A percentile compares a stretch with the other conserved stretches of the same genome.
phyloP scores from a whole-genome alignment of 2,888 invertebrate species.

The Macropis europaea region DNA sequence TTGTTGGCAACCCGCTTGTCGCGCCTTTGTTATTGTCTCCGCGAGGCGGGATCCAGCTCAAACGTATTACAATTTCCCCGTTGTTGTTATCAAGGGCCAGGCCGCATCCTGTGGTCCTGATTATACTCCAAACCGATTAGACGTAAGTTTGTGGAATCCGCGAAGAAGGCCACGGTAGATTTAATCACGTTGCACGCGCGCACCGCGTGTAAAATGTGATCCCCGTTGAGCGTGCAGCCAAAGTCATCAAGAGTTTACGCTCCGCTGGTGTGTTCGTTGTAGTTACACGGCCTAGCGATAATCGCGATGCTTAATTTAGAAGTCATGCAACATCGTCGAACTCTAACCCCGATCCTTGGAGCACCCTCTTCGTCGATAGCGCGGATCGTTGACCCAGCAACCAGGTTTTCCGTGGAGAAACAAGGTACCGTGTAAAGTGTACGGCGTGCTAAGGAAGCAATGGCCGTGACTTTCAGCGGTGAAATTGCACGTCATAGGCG shows the following conservation, averaged over 20 bases:
- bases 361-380: not conserved
- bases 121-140: conserved; percentile 64
- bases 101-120: conserved; percentile 54
- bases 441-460: too few species aligned
- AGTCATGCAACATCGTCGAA: conserved; percentile 17
- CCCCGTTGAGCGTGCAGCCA: conserved; percentile 16
- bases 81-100: conserved; percentile 50
- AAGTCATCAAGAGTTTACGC: conserved; percentile 57
- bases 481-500: too few species aligned
- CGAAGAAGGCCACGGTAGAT: conserved; percentile 46
- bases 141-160: conserved; percentile 53
- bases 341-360: too few species aligned
- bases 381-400: not conserved
- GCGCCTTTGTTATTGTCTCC: conserved; percentile 43
- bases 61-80: conserved; percentile 45
- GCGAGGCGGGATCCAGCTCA: conserved; percentile 30
- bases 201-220: conserved; percentile 51
- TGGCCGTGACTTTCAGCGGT: too few species aligned
- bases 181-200: conserved; percentile 55
- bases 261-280: conserved; percentile 44
- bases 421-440: not conserved
- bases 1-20: conserved; percentile 40
- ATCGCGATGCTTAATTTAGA: conserved; percentile 39
- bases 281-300: conserved; percentile 47
- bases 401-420: not conserved